A percentile compares a stretch with the other conserved stretches of the same genome.
These are phyloP conservation scores for Paraplagusia blochii DNA, from an alignment of 2,113 vertebrate species.

Conservation along the genomic window DNA sequence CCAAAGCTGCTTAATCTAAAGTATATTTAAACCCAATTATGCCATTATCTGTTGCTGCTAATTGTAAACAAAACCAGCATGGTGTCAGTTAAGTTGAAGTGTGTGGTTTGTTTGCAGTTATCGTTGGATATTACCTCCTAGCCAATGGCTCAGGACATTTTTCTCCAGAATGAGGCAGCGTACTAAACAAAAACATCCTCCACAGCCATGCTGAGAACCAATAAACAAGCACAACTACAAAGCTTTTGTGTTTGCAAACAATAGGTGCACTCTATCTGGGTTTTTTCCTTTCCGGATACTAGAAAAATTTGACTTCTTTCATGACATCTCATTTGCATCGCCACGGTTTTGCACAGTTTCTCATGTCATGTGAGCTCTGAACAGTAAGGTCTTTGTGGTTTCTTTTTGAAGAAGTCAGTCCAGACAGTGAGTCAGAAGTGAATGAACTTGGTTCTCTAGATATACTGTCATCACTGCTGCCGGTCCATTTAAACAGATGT, in stretches of 20 bases:
- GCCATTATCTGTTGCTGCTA: conserved; percentile 35
- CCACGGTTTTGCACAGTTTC: conserved; percentile 32
- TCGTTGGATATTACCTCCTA: conserved; percentile 22
- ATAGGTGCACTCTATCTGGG: conserved; percentile 23
- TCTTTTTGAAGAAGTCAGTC: conserved; percentile 41
- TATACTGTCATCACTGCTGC: not conserved
- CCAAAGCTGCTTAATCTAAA: conserved; percentile 8
- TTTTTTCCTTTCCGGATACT: conserved; percentile 19
- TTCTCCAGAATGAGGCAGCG: conserved; percentile 15
- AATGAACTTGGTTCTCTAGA: conserved; percentile 1
- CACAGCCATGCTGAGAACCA: conserved; percentile 19
- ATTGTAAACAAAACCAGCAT: conserved; percentile 33
- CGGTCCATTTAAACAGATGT: conserved; percentile 37
- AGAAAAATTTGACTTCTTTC: conserved; percentile 29
- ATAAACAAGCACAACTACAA: conserved; percentile 33
- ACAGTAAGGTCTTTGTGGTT: conserved; percentile 45
- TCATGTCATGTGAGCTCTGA: conserved; percentile 51
- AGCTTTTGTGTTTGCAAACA: conserved; percentile 26
- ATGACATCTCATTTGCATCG: conserved; percentile 30
- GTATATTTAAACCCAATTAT: conserved; percentile 45
- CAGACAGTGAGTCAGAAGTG: conserved; percentile 61
- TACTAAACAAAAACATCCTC: conserved; percentile 34
- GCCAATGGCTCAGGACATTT: conserved; percentile 18
- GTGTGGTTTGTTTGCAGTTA: conserved; percentile 33
- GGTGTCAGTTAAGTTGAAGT: conserved; percentile 21